A percentile compares a stretch with the other conserved stretches of the same genome.
Conservation (phyloP, 2,888 invertebrate species). For the Cephus runcator region DNA sequence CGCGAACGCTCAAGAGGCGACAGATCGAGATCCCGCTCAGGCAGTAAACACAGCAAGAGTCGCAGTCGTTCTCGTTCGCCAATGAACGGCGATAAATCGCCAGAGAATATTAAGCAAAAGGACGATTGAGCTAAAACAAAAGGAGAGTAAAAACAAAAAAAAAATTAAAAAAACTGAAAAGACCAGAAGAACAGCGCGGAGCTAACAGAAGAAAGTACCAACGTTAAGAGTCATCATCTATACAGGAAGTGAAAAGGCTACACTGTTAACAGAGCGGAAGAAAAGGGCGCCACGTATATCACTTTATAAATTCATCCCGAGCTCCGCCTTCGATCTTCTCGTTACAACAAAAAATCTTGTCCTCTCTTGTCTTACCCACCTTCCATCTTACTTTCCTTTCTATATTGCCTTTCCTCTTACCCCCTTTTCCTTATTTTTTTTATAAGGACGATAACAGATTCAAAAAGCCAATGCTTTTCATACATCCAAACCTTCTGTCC, state of each 20-base stretch:
- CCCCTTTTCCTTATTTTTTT: conserved; percentile 31
- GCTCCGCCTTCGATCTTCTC: background rate
- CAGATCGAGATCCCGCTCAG: conserved; percentile 61
- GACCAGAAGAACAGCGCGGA: conserved; percentile 15
- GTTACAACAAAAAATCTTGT: background rate
- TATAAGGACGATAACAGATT: conserved; percentile 36
- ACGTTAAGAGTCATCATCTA: background rate
- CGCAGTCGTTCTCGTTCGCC: conserved; percentile 61
- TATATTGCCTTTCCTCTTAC: conserved; percentile 31
- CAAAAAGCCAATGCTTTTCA: conserved; percentile 43
- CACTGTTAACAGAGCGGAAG: background rate
- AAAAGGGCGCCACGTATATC: background rate
- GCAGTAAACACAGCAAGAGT: conserved; percentile 64
- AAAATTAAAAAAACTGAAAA: conserved; percentile 9
- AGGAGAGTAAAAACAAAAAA: conserved; percentile 8
- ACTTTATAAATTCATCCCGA: background rate
- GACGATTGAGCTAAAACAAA: conserved; percentile 49
- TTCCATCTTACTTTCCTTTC: background rate
- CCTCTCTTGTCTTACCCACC: too few relatives aligned
- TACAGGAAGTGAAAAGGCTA: background rate
- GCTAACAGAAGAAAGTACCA: conserved; percentile 22
- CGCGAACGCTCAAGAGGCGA: conserved; percentile 62
- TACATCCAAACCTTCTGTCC: conserved; percentile 26
- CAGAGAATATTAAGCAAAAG: conserved; percentile 54
- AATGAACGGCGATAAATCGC: conserved; percentile 64